Evolutionary conservation across 2,113 vertebrate species (phyloP).

Genomic region (Cyanoderma ruficeps): DNA sequence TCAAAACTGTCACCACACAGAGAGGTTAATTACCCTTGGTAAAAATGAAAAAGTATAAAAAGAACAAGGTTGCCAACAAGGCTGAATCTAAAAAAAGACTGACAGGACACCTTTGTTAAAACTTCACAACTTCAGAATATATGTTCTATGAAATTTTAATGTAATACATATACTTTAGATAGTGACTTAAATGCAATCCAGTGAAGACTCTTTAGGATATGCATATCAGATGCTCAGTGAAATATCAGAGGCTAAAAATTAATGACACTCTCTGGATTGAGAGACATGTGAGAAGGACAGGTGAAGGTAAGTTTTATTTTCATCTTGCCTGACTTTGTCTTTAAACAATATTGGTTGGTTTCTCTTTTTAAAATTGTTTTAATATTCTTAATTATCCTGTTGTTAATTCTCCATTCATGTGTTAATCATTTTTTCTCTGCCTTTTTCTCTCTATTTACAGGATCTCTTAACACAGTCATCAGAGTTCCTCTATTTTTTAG

Average conservation of each 20-base stretch:
- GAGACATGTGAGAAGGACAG: neutral
- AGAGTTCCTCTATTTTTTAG: neutral
- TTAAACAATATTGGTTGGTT: neutral
- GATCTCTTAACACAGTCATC: neutral
- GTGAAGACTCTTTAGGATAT: neutral
- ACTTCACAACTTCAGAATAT: neutral
- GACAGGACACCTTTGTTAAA: neutral
- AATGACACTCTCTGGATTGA: neutral
- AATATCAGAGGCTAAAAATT: neutral
- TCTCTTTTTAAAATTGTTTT: fast-evolving
- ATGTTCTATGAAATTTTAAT: slow-evolving; percentile 27
- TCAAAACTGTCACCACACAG: slow-evolving; percentile 14
- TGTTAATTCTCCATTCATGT: neutral
- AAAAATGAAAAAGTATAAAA: slow-evolving; percentile 40
- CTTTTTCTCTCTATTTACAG: neutral
- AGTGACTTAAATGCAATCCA: slow-evolving; percentile 2
- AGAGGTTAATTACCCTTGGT: slow-evolving; percentile 44
- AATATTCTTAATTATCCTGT: neutral
- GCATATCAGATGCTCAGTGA: neutral
- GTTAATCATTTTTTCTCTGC: neutral
- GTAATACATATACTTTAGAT: neutral
- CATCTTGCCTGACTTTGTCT: neutral
- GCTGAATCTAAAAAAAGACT: slow-evolving; percentile 26
- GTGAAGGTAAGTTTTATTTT: neutral
- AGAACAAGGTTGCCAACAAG: slow-evolving; percentile 1